Percentiles rank a stretch among this genome's conserved stretches.
Conservation (phyloP, 1,140 invertebrate genomes). For the Brachionus asplanchnoidis region DNA sequence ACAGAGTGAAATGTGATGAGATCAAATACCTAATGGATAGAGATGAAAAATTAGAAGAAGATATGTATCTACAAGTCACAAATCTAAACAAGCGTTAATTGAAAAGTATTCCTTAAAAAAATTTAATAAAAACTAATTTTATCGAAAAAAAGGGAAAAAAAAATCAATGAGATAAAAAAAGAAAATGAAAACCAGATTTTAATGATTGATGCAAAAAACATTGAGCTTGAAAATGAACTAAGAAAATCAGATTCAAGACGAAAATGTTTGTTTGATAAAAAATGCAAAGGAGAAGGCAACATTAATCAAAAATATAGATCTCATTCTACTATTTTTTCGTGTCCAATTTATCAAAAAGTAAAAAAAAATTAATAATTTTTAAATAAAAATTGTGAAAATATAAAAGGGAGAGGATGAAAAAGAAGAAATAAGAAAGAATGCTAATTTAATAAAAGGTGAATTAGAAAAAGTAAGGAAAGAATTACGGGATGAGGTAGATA, state of each 20-base stretch:
- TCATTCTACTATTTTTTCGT: not conserved
- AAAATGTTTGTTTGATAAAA: not conserved
- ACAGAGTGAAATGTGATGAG: not conserved
- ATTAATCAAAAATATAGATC: not conserved
- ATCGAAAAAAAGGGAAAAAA: not conserved
- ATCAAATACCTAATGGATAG: not conserved
- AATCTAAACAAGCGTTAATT: not conserved
- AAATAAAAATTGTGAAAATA: not conserved
- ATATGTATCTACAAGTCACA: not conserved
- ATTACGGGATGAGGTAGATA: not conserved
- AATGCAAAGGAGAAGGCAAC: not conserved
- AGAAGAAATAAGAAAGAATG: not conserved
- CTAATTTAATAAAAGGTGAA: not conserved
- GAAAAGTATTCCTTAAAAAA: not conserved
- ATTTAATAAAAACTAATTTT: not conserved
- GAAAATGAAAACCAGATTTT: not conserved
- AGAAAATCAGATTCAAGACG: not conserved
- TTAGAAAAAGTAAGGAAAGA: not conserved
- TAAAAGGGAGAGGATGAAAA: not conserved
- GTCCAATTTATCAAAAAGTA: not conserved
- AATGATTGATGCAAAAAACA: not conserved
- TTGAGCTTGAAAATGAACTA: not conserved
- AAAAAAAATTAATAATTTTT: not conserved
- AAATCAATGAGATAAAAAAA: not conserved
- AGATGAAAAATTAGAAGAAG: not conserved